Conservation (phyloP, 2,888 invertebrate species). For the Orchesella flavescens region DNA sequence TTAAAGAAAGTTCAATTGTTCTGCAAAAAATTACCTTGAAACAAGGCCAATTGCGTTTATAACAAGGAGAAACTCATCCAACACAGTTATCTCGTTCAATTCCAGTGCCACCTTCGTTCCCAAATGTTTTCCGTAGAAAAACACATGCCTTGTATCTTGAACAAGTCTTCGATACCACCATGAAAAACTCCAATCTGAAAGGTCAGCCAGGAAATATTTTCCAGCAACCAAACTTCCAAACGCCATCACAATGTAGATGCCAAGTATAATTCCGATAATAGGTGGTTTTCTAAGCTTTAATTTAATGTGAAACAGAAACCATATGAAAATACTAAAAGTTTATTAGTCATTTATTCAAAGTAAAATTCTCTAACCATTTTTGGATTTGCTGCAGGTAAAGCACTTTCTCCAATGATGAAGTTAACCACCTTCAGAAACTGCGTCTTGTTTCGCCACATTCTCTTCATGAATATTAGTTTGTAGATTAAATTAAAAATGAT, state of each 20-base stretch:
- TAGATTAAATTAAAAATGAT: constrained; percentile 20
- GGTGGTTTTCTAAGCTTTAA: background rate
- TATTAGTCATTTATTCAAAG: background rate
- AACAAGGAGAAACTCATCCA: background rate
- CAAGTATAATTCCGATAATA: background rate
- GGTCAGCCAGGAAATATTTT: background rate
- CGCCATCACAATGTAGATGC: background rate
- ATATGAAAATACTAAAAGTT: too few species aligned
- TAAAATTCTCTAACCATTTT: constrained; percentile 13
- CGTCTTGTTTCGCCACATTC: constrained; percentile 10
- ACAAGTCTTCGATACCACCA: constrained; percentile 16
- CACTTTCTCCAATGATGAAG: background rate
- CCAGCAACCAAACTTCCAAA: background rate
- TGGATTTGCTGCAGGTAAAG: background rate
- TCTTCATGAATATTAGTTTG: constrained; percentile 22
- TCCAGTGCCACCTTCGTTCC: background rate
- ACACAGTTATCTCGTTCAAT: background rate
- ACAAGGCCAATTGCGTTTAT: background rate
- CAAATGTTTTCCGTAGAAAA: background rate
- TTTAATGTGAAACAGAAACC: background rate
- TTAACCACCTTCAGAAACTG: constrained; percentile 4
- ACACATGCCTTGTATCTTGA: background rate
- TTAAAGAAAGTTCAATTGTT: too few species aligned
- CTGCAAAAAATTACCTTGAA: background rate
- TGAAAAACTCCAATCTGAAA: background rate